These are phyloP conservation scores for Melinopterus prodromus DNA, from an alignment of 2,888 invertebrate species.

Conservation along the genomic window DNA sequence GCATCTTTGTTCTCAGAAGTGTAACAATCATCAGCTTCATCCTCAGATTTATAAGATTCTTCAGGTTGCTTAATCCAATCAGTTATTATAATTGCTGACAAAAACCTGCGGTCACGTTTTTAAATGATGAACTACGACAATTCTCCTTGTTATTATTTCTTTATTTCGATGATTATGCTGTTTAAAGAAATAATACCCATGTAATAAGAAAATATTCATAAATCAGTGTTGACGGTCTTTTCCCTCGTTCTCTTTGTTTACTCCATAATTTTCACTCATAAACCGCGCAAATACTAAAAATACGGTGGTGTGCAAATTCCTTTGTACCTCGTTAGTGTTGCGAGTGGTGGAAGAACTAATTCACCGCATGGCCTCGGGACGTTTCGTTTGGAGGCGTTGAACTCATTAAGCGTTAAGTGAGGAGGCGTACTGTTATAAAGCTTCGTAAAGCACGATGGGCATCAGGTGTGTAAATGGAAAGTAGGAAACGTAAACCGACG, in stretches of 20 bases:
- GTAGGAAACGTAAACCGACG: constrained; percentile 4
- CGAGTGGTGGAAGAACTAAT: neutral
- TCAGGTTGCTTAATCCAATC: too few species aligned
- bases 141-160: too few species aligned
- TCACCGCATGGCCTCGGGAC: neutral
- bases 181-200: too few species aligned
- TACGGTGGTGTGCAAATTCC: neutral
- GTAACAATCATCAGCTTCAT: too few species aligned
- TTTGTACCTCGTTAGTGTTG: neutral
- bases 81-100: too few species aligned
- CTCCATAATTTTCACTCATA: neutral
- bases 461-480: neutral
- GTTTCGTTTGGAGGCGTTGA: neutral
- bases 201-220: too few species aligned
- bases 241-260: neutral
- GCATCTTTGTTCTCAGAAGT: too few species aligned
- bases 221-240: neutral
- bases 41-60: too few species aligned
- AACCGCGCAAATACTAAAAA: neutral
- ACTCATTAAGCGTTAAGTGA: neutral
- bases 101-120: too few species aligned
- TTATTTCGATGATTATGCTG: too few species aligned
- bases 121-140: too few species aligned
- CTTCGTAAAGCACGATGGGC: neutral
- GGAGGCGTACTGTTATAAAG: neutral